These are phyloP conservation scores for Scaptomyza graminum DNA, from an alignment of 1,140 invertebrate genomes.

Conservation along the genomic window DNA sequence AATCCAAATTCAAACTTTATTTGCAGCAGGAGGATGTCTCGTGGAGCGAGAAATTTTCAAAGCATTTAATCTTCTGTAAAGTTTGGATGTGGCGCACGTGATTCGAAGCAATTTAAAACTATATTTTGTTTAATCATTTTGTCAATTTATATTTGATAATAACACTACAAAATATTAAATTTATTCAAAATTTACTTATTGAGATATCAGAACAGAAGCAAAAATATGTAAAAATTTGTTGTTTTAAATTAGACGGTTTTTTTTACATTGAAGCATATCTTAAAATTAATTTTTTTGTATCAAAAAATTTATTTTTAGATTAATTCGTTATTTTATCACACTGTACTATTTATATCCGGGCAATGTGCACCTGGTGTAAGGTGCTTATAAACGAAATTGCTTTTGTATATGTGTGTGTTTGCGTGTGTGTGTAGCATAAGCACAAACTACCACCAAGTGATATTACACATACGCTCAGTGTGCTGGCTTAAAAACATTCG, in stretches of 20 bases:
- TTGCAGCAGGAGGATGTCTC: background rate
- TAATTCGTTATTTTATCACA: slow-evolving; percentile 21
- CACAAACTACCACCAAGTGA: slow-evolving; percentile 11
- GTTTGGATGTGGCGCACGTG: background rate
- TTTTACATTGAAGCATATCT: too few species aligned
- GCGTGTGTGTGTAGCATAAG: slow-evolving; percentile 16
- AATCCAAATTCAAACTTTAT: slow-evolving; percentile 2
- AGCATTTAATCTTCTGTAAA: background rate
- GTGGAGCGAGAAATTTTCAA: background rate
- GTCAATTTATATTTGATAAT: background rate
- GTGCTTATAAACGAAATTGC: slow-evolving; percentile 75
- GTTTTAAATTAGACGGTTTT: too few species aligned
- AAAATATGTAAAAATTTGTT: too few species aligned
- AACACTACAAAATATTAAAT: too few species aligned
- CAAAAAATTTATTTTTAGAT: too few species aligned
- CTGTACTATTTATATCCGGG: slow-evolving; percentile 25
- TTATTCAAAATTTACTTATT: background rate
- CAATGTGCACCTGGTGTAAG: slow-evolving; percentile 57
- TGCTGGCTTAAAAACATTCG: slow-evolving; percentile 69
- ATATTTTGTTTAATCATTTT: background rate
- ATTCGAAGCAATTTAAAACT: background rate
- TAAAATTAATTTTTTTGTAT: background rate
- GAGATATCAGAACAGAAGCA: too few species aligned
- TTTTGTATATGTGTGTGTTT: slow-evolving; percentile 28
- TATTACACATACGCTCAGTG: slow-evolving; percentile 63